Conservation (phyloP, 2,888 invertebrate genomes). For the Ornithoptera priamus region DNA sequence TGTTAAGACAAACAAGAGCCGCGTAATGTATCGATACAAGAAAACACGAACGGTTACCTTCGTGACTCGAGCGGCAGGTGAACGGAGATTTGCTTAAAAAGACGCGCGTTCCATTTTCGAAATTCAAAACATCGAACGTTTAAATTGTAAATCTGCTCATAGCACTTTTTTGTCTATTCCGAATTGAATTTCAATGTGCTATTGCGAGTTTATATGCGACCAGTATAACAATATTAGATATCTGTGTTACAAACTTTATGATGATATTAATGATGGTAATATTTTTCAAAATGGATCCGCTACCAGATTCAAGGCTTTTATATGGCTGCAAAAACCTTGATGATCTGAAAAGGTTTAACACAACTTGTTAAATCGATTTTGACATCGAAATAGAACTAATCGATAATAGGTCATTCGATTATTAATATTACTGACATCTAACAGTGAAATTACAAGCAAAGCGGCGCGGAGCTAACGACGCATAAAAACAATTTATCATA, state of each 20-base stretch:
- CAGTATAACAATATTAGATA: conserved; percentile 32
- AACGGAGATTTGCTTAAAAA: conserved; percentile 45
- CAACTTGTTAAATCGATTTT: conserved; percentile 56
- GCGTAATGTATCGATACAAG: conserved; percentile 41
- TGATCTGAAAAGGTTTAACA: conserved; percentile 41
- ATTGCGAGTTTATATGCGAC: conserved; percentile 32
- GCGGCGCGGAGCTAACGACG: conserved; percentile 68
- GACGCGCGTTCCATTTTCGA: conserved; percentile 46
- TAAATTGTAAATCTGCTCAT: conserved; percentile 2
- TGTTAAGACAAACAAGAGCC: conserved; percentile 51
- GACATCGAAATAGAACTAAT: conserved; percentile 61
- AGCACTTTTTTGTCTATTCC: background rate
- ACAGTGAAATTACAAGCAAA: conserved; percentile 69
- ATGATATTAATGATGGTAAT: conserved; percentile 55
- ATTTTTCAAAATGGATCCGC: conserved; percentile 57
- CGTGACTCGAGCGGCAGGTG: conserved; percentile 57
- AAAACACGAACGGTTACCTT: conserved; percentile 54
- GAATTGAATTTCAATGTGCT: conserved; percentile 16
- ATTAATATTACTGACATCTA: conserved; percentile 75
- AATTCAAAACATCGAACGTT: conserved; percentile 35
- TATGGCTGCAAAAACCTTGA: conserved; percentile 55
- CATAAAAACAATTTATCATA: conserved; percentile 71
- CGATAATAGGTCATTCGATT: conserved; percentile 72
- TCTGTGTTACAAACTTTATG: too few species aligned
- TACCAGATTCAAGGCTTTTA: conserved; percentile 41